phyloP scores from a whole-genome alignment of 2,113 vertebrate genomes.

The Elachura formosa region DNA sequence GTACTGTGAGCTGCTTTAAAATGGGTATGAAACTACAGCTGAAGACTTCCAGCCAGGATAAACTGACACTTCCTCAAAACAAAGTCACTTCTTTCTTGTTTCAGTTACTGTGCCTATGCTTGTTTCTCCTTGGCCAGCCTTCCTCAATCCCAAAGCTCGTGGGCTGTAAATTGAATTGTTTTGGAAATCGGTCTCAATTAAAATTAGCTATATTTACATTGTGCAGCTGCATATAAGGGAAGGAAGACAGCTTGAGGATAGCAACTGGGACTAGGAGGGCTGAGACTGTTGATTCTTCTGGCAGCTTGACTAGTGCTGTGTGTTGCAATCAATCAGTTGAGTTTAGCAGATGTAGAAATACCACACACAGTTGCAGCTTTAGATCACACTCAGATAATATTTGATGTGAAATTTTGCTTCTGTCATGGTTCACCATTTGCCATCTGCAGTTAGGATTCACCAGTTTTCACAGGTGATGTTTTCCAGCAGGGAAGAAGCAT shows the following conservation, averaged over 20 bases:
- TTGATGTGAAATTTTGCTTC: neutral
- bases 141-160: neutral
- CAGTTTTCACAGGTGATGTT: neutral
- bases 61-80: neutral
- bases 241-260: neutral
- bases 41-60: neutral
- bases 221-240: neutral
- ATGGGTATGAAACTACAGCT: neutral
- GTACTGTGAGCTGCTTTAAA: neutral
- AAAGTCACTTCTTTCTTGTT: neutral
- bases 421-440: neutral
- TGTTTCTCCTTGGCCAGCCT: neutral
- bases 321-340: neutral
- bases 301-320: neutral
- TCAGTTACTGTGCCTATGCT: neutral
- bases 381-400: neutral
- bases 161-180: neutral
- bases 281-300: neutral
- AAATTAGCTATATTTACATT: neutral
- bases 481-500: neutral
- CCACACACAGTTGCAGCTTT: neutral
- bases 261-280: neutral
- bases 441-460: neutral
- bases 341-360: neutral
- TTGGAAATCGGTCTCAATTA: neutral